Base-by-base conservation (phyloP, 2,888 invertebrate species). In the Micoletzkya japonica region DNA sequence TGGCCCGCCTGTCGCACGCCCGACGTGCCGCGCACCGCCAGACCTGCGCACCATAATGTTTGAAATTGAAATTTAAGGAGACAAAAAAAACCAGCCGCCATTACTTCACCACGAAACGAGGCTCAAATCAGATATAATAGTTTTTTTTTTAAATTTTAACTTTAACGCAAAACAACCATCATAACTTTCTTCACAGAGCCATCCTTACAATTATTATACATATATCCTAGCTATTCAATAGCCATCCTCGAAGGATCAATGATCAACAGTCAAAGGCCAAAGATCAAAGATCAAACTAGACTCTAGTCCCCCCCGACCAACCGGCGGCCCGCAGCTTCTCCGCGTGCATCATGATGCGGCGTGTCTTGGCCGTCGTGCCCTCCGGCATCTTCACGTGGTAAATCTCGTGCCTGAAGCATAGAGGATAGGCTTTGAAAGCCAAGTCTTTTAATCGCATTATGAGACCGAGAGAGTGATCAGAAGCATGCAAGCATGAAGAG, bases 361-460 rank as follows among this genome's bases (percentile, higher is more conserved):
- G 73, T 3, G 81, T 77, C 52, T 80, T 70, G 4, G 72, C 64
- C 4, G 79, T 81, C n/a, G 70, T 77, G 10, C 82, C 82, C n/a
- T 63, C 71, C 0, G 82, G 83, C 81, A 83, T 81, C 70, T 77
- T 78, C 57, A 83, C 74, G 68, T 81, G 81, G 70, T 83, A 82
- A 36, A 81, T 81, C 70, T 83, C 83, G 54, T 82, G 72, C n/a
- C 81, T 70, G n/a, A n/a, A n/a, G n/a, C n/a, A n/a, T n/a, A n/a
- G n/a, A n/a, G n/a, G n/a, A n/a, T n/a, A n/a, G n/a, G n/a, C n/a
- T n/a, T n/a, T n/a, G n/a, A 34, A 54, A 77, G 74, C 26, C 74
- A 76, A 56, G 4, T 26, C 30, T n/a, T 28, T 26, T 17, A 24
- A 28, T 14, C 32, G 20, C 26, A 36, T 20, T n/a, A 36, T 44